Conservation (phyloP, 1,140 invertebrate species). For the Tigriopus japonicus region DNA sequence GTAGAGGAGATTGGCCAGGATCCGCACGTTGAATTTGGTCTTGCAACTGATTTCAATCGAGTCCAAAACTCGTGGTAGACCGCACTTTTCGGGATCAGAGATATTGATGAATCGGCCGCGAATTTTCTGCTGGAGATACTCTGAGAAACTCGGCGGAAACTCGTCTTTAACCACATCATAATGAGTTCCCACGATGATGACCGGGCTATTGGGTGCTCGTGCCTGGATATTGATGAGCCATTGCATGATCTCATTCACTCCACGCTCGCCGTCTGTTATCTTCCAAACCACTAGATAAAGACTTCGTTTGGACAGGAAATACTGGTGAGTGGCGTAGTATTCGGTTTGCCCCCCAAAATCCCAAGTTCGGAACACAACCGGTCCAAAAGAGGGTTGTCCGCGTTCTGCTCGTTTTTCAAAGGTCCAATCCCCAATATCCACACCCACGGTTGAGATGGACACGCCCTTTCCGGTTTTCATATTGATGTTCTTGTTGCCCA, state of each 20-base stretch:
- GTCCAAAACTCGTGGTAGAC: conserved; percentile 76
- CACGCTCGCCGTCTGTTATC: conserved; percentile 75
- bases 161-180: conserved; percentile 66
- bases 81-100: conserved; percentile 86
- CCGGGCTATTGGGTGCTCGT: conserved; percentile 76
- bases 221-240: conserved; percentile 87
- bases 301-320: conserved; percentile 87
- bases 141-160: conserved; percentile 46
- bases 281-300: conserved; percentile 90
- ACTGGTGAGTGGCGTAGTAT: conserved; percentile 94
- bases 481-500: conserved; percentile 68
- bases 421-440: conserved; percentile 86
- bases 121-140: conserved; percentile 71
- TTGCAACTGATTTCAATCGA: conserved; percentile 77
- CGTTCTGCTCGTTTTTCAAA: conserved; percentile 59
- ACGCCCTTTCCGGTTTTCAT: conserved; percentile 48
- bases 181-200: conserved; percentile 84
- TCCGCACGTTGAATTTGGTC: conserved; percentile 71
- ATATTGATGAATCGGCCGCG: conserved; percentile 60
- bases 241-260: conserved; percentile 69
- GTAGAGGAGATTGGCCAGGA: conserved; percentile 80
- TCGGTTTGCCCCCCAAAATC: conserved; percentile 97
- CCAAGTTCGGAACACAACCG: conserved; percentile 93
- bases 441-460: conserved; percentile 86
- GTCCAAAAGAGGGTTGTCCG: conserved; percentile 47